Evolutionary conservation across 2,797 vertebrate genomes (phyloP).

Genomic region (Potorous gilbertii): DNA sequence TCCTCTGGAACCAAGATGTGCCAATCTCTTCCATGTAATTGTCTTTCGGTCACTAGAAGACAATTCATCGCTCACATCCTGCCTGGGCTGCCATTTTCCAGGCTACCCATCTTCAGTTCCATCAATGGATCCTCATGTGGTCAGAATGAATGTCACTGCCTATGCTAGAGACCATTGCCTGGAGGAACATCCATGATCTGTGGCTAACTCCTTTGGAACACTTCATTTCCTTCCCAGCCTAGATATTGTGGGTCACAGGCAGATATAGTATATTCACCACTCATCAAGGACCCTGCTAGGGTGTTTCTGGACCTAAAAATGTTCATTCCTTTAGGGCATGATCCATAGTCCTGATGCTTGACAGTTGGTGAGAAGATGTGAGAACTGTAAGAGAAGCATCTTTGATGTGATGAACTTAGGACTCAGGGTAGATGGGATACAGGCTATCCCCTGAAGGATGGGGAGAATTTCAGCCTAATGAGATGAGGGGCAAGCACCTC

Average conservation of each 20-base stretch:
- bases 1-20: neutral
- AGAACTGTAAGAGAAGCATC: neutral
- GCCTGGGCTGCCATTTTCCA: neutral
- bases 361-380: neutral
- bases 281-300: neutral
- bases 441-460: neutral
- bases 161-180: neutral
- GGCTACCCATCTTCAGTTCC: neutral
- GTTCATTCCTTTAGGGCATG: neutral
- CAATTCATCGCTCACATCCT: neutral
- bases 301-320: neutral
- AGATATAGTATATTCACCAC: neutral
- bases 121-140: neutral
- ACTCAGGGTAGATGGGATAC: neutral
- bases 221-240: neutral
- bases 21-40: neutral
- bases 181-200: neutral
- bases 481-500: slow-evolving; percentile 12
- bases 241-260: too few relatives aligned
- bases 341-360: neutral
- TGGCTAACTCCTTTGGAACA: neutral
- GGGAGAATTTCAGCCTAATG: neutral
- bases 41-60: neutral
- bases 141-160: neutral
- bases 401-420: neutral